Conservation (phyloP, 2,113 vertebrate species). For the Marmota monax region DNA sequence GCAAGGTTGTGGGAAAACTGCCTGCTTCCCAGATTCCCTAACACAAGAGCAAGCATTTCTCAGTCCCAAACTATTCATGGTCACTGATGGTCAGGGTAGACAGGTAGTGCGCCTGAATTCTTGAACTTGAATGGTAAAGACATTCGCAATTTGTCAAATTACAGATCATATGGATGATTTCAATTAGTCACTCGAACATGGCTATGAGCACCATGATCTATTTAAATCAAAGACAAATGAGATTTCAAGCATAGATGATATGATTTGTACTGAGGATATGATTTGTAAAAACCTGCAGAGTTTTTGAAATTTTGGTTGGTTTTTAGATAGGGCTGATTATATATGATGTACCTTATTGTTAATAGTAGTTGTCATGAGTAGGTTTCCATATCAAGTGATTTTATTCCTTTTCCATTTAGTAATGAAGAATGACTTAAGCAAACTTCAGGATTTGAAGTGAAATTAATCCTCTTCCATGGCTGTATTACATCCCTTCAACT, state of each 20-base stretch:
- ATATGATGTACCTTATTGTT: not conserved
- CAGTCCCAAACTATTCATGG: not conserved
- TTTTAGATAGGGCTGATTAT: not conserved
- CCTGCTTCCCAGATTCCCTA: not conserved
- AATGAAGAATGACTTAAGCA: not conserved
- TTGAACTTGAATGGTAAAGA: not conserved
- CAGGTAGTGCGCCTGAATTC: not conserved
- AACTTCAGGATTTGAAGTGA: not conserved
- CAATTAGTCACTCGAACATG: not conserved
- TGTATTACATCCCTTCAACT: not conserved
- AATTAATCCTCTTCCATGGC: not conserved
- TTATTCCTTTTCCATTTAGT: not conserved
- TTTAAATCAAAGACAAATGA: conserved; percentile 28
- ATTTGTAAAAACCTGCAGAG: not conserved
- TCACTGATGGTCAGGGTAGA: not conserved
- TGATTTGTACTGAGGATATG: not conserved
- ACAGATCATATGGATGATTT: not conserved
- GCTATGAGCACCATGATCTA: not conserved
- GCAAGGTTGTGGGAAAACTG: fast-evolving
- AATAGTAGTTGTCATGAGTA: not conserved
- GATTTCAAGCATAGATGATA: not conserved
- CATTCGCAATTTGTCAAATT: not conserved
- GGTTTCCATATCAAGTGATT: conserved; percentile 5
- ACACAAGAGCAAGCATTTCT: not conserved
- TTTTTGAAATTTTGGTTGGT: not conserved